Conservation (phyloP, 2,888 invertebrate genomes). For the Drosophila ezoana region DNA sequence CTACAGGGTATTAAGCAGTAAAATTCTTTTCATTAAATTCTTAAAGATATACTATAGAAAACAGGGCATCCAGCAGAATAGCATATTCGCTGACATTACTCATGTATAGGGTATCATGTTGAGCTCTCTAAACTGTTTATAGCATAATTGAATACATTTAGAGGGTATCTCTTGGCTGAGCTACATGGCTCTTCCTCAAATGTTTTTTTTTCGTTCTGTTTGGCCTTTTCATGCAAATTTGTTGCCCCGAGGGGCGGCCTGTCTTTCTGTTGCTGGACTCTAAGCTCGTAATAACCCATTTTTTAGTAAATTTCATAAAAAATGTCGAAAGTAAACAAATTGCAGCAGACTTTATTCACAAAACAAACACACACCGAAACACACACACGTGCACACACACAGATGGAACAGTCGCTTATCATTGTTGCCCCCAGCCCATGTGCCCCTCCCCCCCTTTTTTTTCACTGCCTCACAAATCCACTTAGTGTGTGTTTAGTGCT, state of each 20-base stretch:
- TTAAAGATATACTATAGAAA: not conserved
- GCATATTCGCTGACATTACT: not conserved
- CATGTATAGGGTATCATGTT: too few species aligned
- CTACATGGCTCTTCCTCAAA: not conserved
- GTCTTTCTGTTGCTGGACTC: conserved; percentile 30
- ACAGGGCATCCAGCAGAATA: not conserved
- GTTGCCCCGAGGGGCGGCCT: conserved; percentile 19
- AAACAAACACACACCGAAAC: conserved; percentile 31
- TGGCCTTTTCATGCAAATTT: conserved; percentile 65
- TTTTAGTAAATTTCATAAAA: conserved; percentile 64
- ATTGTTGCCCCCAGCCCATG: conserved; percentile 47
- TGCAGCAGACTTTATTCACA: conserved; percentile 74
- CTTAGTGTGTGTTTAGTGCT: conserved; percentile 74
- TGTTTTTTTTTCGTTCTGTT: conserved; percentile 23
- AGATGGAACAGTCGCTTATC: conserved; percentile 60
- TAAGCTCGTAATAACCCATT: conserved; percentile 76
- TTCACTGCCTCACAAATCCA: conserved; percentile 64
- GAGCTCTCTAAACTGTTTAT: too few species aligned
- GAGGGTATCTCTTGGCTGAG: not conserved
- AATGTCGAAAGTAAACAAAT: conserved; percentile 81
- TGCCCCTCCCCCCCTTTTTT: conserved; percentile 1
- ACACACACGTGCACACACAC: conserved; percentile 9
- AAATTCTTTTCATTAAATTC: too few species aligned
- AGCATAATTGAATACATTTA: not conserved
- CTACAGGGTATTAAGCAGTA: too few species aligned